Conservation (phyloP, 2,888 invertebrate genomes). For the Idaea dimidiata region DNA sequence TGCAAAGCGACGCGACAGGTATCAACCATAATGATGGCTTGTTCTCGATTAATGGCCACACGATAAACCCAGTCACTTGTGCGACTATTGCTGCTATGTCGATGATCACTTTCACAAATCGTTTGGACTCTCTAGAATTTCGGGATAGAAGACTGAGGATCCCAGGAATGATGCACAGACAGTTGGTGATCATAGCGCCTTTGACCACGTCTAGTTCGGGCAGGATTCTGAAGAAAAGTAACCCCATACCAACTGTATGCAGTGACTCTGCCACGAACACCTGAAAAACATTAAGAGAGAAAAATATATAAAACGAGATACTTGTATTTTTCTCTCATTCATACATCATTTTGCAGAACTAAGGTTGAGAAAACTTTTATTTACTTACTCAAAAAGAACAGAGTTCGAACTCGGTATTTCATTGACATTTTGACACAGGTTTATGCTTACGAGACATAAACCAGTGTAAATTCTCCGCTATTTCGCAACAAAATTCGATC, state of each 20-base stretch:
- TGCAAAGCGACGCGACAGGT: constrained; percentile 90
- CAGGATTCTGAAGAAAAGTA: constrained; percentile 92
- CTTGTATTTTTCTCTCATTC: no score
- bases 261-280: constrained; percentile 92
- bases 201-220: constrained; percentile 96
- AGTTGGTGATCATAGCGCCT: constrained; percentile 97
- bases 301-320: background rate
- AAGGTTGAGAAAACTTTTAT: no score
- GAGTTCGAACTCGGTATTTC: no score
- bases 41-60: constrained; percentile 93
- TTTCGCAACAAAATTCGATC: background rate
- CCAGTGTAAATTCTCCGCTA: no score
- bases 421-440: no score
- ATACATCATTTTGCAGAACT: no score
- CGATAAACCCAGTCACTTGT: constrained; percentile 94
- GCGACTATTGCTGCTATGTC: constrained; percentile 93
- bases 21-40: constrained; percentile 91
- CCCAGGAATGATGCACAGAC: constrained; percentile 95
- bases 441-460: no score
- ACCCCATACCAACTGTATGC: constrained; percentile 92
- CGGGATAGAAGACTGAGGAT: constrained; percentile 88
- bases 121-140: constrained; percentile 89
- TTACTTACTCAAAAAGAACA: no score
- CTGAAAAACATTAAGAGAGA: constrained; percentile 49
- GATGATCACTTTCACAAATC: constrained; percentile 88